These are phyloP conservation scores for Pygoscelis antarcticus DNA, from an alignment of 2,113 vertebrate genomes.

Conservation along the genomic window DNA sequence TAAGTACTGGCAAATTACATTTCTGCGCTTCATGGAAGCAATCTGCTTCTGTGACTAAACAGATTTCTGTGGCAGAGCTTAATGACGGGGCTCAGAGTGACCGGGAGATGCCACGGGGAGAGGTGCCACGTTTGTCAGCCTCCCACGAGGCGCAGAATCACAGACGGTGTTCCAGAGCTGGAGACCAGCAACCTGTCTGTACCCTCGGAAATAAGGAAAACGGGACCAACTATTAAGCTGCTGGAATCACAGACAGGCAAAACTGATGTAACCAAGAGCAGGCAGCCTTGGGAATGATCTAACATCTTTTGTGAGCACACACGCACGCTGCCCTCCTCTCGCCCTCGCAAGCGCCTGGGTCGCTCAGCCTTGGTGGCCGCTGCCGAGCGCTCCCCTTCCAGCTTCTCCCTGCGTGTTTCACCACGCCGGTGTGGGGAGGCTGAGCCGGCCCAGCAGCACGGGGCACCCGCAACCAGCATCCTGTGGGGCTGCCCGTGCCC, in stretches of 20 bases:
- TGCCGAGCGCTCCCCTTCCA: not conserved
- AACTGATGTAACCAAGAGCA: not conserved
- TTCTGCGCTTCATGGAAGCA: constrained; percentile 20
- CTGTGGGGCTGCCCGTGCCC: fast-evolving
- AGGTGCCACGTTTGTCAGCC: not conserved
- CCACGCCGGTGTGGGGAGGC: fast-evolving
- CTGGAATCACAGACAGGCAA: not conserved
- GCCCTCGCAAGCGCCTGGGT: not conserved
- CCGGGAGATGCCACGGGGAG: not conserved
- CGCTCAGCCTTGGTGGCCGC: not conserved
- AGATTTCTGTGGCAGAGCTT: constrained; percentile 40
- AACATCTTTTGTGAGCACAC: not conserved
- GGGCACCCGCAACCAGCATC: not conserved
- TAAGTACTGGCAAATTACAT: constrained; percentile 48
- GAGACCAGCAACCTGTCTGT: not conserved
- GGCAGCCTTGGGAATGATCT: not conserved
- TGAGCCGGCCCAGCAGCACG: not conserved
- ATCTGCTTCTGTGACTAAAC: constrained; percentile 54
- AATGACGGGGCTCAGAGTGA: not conserved
- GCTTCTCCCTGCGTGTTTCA: not conserved
- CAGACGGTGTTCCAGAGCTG: not conserved
- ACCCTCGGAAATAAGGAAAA: not conserved
- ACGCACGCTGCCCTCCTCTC: fast-evolving
- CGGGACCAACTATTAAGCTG: not conserved
- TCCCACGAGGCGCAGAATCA: not conserved